Evolutionary conservation across 2,797 vertebrate genomes (phyloP), one percentile per base, ranked within the genome.

Genomic region (Hypotaenidia okinawae): DNA sequence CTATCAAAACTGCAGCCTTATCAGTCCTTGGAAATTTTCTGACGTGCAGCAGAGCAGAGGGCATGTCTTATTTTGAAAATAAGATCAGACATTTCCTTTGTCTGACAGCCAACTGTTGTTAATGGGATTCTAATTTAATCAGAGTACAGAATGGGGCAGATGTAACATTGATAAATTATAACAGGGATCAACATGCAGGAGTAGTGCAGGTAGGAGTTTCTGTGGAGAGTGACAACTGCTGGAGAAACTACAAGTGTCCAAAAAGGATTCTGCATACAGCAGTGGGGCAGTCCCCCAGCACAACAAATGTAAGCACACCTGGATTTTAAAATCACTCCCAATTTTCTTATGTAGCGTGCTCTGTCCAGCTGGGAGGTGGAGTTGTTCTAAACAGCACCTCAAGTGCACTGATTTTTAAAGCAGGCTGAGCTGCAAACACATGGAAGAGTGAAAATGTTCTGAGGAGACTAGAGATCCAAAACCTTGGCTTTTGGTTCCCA

Each of bases 61-160:
- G 61, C 79, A 91, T 43, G 43, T 59, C 90, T 91, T 47, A 64
- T 58, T 81, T 19, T 85, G 83, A 86, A 91, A 94, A 91, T 68
- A 90, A 90, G 82, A 94, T 85, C 91, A 94, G 82, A 41, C 73
- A 39, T 86, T 95, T 93, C 91, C 93, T 93, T 88, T 93, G 73
- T 87, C 91, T 94, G 85, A 94, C 91, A 96, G 87, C 89, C 82
- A 88, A 35, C 54, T 68, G 54, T 88, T 66, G 66, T 67, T 94
- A 96, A 94, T 94, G 69, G 83, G 58, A 93, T 93, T 95, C 89
- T 96, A 95, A 95, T 94, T 89, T 84, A 94, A 95, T 90, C 93
- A 93, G 82, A 81, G 82, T 78, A 86, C 79, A 90, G 87, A 86
- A 61, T 3, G 84, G 82, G 79, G 76, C 91, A 96, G 84, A 91